A percentile compares a stretch with the other conserved stretches of the same genome.
phyloP scores from a whole-genome alignment of 2,113 vertebrate species.

The Paraplagusia blochii region DNA sequence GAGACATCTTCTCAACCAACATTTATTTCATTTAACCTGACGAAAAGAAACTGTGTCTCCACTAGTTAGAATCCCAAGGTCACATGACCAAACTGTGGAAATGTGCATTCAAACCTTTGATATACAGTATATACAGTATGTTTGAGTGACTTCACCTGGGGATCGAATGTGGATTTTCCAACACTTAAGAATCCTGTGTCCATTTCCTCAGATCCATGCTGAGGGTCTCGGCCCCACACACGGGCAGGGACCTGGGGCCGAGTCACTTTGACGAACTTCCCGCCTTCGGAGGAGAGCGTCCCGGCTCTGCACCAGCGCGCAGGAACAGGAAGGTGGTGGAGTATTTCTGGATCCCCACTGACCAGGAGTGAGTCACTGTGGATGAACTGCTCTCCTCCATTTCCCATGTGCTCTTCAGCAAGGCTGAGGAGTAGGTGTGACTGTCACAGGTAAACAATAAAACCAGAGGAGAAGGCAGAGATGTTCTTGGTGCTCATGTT shows the following conservation, averaged over 20 bases:
- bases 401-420: neutral
- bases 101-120: too few species aligned
- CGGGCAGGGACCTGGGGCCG: constrained; percentile 37
- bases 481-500: constrained; percentile 59
- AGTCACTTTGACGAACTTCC: constrained; percentile 71
- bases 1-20: too few species aligned
- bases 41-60: too few species aligned
- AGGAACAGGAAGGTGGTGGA: constrained; percentile 56
- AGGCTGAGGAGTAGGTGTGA: neutral
- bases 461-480: neutral
- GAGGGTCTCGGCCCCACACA: constrained; percentile 60
- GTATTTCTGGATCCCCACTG: constrained; percentile 68
- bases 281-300: constrained; percentile 45
- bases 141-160: too few species aligned
- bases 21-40: too few species aligned
- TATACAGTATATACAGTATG: too few species aligned
- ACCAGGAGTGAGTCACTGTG: constrained; percentile 45
- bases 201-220: constrained; percentile 57
- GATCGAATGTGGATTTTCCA: too few species aligned
- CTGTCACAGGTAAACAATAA: neutral
- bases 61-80: too few species aligned
- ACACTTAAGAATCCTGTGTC: too few species aligned
- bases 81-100: too few species aligned
- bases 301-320: constrained; percentile 1
- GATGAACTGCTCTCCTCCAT: too few species aligned